Evolutionary conservation across 2,888 invertebrate species (phyloP).

Genomic region (Galerucella pusilla): DNA sequence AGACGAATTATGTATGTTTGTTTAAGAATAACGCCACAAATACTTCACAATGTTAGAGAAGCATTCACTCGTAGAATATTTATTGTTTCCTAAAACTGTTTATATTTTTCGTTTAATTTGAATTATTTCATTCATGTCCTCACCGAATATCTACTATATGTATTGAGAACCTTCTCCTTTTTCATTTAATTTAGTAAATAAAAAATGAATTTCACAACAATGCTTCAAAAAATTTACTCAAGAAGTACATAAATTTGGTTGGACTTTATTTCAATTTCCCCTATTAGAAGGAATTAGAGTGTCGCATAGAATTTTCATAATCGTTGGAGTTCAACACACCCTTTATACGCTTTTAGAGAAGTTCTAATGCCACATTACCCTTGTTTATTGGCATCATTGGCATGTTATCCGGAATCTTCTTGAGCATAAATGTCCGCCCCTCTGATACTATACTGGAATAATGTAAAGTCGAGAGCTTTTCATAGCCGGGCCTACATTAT

Average conservation of each 20-base stretch:
- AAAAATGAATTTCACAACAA: too few species aligned
- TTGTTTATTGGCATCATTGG: background rate
- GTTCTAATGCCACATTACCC: constrained; percentile 8
- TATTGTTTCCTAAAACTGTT: too few species aligned
- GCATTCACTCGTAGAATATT: too few species aligned
- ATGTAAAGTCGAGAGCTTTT: background rate
- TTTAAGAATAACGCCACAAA: too few species aligned
- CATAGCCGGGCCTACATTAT: background rate
- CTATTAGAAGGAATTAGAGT: background rate
- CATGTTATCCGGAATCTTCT: constrained; percentile 3
- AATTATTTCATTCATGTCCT: too few species aligned
- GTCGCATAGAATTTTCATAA: background rate
- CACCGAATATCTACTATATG: too few species aligned
- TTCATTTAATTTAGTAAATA: too few species aligned
- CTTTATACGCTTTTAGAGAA: constrained; percentile 1
- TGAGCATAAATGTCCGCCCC: constrained; percentile 3
- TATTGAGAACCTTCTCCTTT: too few species aligned
- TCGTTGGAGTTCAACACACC: constrained; percentile 12
- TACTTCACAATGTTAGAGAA: too few species aligned
- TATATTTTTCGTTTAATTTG: too few species aligned
- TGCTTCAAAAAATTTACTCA: too few species aligned
- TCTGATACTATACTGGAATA: background rate
- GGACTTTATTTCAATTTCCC: background rate
- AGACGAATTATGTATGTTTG: too few species aligned
- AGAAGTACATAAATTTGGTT: background rate